phyloP scores from a whole-genome alignment of 2,113 vertebrate genomes.

The Neolamprologus falcicula region DNA sequence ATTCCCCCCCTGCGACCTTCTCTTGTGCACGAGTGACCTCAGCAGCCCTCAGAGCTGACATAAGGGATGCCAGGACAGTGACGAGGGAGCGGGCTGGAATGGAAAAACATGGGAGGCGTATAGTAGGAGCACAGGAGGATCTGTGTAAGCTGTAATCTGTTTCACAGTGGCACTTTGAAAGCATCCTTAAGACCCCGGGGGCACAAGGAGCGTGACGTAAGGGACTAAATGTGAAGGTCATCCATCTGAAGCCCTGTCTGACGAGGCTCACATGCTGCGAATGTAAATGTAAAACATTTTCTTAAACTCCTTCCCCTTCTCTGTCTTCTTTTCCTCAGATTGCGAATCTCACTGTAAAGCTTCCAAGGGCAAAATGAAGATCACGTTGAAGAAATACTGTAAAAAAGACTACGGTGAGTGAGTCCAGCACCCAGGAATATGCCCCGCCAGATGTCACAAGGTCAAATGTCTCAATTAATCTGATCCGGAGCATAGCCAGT shows the following conservation, averaged over 20 bases:
- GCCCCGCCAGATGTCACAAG: background rate
- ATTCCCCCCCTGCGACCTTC: conserved; percentile 74
- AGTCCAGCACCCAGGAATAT: background rate
- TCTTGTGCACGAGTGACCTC: conserved; percentile 74
- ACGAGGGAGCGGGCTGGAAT: conserved; percentile 34
- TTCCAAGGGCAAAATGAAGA: conserved; percentile 97
- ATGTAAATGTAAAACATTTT: background rate
- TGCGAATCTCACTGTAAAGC: conserved; percentile 97
- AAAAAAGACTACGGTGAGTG: conserved; percentile 98
- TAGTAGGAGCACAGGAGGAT: conserved; percentile 64
- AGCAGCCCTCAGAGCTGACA: conserved; percentile 58
- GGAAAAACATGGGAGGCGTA: conserved; percentile 24
- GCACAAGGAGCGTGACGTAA: conserved; percentile 48
- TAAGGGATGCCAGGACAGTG: conserved; percentile 80
- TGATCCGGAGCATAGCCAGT: background rate
- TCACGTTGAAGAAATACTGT: conserved; percentile 99
- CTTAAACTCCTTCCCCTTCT: conserved; percentile 2
- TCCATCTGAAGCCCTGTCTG: background rate
- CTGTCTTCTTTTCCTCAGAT: conserved; percentile 66
- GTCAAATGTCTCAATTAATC: conserved; percentile 45
- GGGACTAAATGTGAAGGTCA: background rate
- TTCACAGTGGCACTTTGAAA: conserved; percentile 65
- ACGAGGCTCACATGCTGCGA: background rate
- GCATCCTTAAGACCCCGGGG: conserved; percentile 68
- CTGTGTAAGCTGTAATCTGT: conserved; percentile 75